Conservation (phyloP, 2,113 vertebrate genomes). For the Vimba vimba region DNA sequence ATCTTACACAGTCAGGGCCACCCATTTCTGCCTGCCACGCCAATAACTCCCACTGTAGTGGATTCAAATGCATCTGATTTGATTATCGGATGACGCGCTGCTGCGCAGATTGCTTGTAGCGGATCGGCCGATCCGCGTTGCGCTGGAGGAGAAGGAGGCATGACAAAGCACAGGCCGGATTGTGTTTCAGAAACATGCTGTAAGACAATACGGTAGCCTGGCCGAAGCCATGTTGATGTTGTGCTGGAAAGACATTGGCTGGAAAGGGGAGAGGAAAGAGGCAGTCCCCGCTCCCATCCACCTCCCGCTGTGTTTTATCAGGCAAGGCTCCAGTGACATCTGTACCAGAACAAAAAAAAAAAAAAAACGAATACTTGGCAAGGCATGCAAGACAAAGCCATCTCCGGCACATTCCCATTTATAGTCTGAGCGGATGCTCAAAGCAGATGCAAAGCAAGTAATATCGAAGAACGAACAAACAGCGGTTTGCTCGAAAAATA, state of each 20-base stretch:
- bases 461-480: neutral
- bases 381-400: slow-evolving; percentile 39
- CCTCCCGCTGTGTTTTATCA: slow-evolving; percentile 30
- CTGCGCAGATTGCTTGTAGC: slow-evolving; percentile 38
- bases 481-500: neutral
- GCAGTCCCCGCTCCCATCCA: slow-evolving; percentile 4
- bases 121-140: slow-evolving; percentile 33
- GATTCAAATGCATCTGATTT: slow-evolving; percentile 55
- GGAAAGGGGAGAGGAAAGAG: slow-evolving; percentile 19
- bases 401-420: slow-evolving; percentile 42
- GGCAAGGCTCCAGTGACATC: slow-evolving; percentile 46
- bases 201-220: slow-evolving; percentile 58
- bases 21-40: slow-evolving; percentile 41
- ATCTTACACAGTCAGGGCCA: slow-evolving; percentile 52
- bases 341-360: slow-evolving; percentile 31
- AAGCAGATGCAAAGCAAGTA: neutral
- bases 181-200: slow-evolving; percentile 58
- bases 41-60: slow-evolving; percentile 46
- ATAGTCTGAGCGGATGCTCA: slow-evolving; percentile 17
- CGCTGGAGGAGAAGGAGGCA: slow-evolving; percentile 40
- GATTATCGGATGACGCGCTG: slow-evolving; percentile 55
- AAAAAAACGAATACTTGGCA: slow-evolving; percentile 31
- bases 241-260: slow-evolving; percentile 48
- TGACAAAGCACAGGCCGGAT: slow-evolving; percentile 49
- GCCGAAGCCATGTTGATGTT: slow-evolving; percentile 60